Percentiles rank a stretch among this genome's conserved stretches.
Conservation (phyloP, 2,888 invertebrate genomes). For the Scrobipalpa costella region DNA sequence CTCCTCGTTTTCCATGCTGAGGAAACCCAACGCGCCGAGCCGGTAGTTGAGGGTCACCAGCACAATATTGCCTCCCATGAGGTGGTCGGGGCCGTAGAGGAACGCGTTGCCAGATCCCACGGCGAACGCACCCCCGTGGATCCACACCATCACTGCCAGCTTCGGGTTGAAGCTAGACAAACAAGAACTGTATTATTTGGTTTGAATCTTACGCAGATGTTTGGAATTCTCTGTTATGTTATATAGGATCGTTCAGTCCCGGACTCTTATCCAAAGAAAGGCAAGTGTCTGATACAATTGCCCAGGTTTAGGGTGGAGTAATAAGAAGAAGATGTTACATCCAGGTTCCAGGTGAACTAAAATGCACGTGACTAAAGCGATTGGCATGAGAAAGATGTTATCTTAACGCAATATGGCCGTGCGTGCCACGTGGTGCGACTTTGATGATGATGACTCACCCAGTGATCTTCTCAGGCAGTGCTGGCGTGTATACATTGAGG, state of each 20-base stretch:
- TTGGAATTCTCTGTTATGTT: not conserved
- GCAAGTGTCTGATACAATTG: too few relatives aligned
- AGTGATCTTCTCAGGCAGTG: constrained; percentile 69
- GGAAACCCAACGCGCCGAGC: constrained; percentile 82
- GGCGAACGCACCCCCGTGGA: constrained; percentile 84
- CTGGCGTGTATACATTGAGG: constrained; percentile 86
- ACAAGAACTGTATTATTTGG: not conserved
- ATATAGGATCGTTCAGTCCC: too few relatives aligned
- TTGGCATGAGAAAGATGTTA: too few relatives aligned
- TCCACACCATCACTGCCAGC: constrained; percentile 84
- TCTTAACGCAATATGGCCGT: too few relatives aligned
- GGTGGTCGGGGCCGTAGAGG: constrained; percentile 82
- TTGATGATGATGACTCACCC: constrained; percentile 54
- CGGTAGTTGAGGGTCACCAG: constrained; percentile 84
- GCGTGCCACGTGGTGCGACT: too few relatives aligned
- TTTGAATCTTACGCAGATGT: not conserved
- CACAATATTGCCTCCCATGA: constrained; percentile 82
- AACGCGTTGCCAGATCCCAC: constrained; percentile 84
- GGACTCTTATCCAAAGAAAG: too few relatives aligned
- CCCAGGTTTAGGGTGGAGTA: too few relatives aligned
- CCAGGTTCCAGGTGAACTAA: too few relatives aligned
- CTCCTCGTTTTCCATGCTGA: constrained; percentile 82
- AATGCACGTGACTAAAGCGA: too few relatives aligned
- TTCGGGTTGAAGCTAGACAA: constrained; percentile 72
- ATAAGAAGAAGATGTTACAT: too few relatives aligned